These are phyloP conservation scores for Trichomalopsis sarcophagae DNA, from an alignment of 1,140 invertebrate genomes.

Conservation along the genomic window DNA sequence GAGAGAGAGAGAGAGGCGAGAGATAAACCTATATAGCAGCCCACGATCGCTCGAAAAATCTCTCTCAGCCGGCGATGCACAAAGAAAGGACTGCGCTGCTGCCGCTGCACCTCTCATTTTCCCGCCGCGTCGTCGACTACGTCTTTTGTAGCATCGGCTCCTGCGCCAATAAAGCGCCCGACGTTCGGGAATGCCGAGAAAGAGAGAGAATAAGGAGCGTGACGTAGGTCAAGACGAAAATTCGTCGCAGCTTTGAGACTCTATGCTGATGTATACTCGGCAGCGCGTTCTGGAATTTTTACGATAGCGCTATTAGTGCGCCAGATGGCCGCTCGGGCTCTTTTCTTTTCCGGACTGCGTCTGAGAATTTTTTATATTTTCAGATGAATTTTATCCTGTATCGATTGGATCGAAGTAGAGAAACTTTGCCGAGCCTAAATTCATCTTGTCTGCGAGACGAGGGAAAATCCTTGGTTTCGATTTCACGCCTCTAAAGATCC, in stretches of 20 bases:
- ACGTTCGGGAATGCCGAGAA: background rate
- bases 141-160: constrained; percentile 27
- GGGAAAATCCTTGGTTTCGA: background rate
- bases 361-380: background rate
- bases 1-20: too few species aligned
- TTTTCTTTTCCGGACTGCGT: background rate
- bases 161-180: constrained; percentile 37
- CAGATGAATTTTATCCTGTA: background rate
- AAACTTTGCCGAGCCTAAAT: background rate
- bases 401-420: too few species aligned
- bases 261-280: background rate
- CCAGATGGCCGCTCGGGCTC: background rate
- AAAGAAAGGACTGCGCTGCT: background rate
- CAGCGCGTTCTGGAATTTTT: constrained; percentile 37
- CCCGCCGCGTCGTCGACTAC: background rate
- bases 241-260: constrained; percentile 5
- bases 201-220: constrained; percentile 3
- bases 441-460: background rate
- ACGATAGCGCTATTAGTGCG: background rate
- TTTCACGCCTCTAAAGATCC: background rate
- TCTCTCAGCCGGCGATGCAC: too few species aligned
- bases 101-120: constrained; percentile 30
- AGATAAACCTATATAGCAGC: too few species aligned
- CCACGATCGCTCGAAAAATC: background rate
- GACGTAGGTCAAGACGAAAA: constrained; percentile 48